These are phyloP conservation scores for Zaprionus kolodkinae DNA, from an alignment of 1,140 invertebrate genomes.

Conservation along the genomic window DNA sequence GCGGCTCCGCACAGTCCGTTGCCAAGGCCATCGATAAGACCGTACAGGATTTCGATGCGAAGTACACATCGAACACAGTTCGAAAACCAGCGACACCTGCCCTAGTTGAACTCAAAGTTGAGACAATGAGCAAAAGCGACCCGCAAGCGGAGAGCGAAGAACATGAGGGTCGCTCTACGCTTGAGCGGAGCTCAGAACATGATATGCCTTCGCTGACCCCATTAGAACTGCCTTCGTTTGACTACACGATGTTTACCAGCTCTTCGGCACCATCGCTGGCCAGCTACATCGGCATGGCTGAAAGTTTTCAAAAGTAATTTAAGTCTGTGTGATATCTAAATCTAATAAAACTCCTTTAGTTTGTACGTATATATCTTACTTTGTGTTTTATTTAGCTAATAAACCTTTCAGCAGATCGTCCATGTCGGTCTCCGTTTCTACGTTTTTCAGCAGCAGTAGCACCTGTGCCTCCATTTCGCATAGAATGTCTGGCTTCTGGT, in stretches of 20 bases:
- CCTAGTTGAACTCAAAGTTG: constrained; percentile 50
- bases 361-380: constrained; percentile 21
- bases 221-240: constrained; percentile 74
- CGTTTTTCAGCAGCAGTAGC: constrained; percentile 85
- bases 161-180: neutral
- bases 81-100: constrained; percentile 15
- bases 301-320: constrained; percentile 71
- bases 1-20: constrained; percentile 68
- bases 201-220: constrained; percentile 71
- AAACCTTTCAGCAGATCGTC: constrained; percentile 81
- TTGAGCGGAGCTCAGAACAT: constrained; percentile 44
- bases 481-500: constrained; percentile 89
- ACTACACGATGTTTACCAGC: constrained; percentile 67
- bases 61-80: constrained; percentile 58
- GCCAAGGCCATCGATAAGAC: constrained; percentile 81
- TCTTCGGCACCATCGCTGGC: constrained; percentile 65
- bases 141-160: constrained; percentile 21
- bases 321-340: constrained; percentile 18
- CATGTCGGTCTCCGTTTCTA: constrained; percentile 86
- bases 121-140: constrained; percentile 42
- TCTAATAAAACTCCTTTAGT: constrained; percentile 9
- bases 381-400: constrained; percentile 72
- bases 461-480: constrained; percentile 89
- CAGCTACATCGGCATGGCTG: constrained; percentile 61
- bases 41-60: constrained; percentile 78